These are phyloP conservation scores for Luperina nickerlii DNA, from an alignment of 2,888 invertebrate species.

Conservation along the genomic window DNA sequence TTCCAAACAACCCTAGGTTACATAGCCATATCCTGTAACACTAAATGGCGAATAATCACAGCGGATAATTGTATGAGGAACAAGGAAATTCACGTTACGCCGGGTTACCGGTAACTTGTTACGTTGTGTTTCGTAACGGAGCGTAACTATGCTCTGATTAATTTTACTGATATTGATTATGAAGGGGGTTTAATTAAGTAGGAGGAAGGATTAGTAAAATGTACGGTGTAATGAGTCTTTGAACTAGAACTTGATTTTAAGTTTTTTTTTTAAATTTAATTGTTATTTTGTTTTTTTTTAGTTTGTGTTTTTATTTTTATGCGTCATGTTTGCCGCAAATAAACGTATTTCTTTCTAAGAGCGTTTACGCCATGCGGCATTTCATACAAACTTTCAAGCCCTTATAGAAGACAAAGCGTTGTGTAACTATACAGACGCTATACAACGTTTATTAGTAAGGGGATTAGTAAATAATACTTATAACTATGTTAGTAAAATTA, in stretches of 20 bases:
- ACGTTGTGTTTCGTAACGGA: conserved; percentile 46
- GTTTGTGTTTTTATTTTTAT: too few relatives aligned
- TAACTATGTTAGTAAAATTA: too few relatives aligned
- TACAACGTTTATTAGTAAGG: too few relatives aligned
- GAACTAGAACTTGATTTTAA: neutral
- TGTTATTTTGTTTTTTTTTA: too few relatives aligned
- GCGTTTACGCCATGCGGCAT: too few relatives aligned
- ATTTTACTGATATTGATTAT: conserved; percentile 31
- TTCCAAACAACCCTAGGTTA: conserved; percentile 29
- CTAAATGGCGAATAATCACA: conserved; percentile 45
- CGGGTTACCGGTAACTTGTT: conserved; percentile 41
- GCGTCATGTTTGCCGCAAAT: too few relatives aligned
- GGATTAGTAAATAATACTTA: too few relatives aligned
- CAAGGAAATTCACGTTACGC: conserved; percentile 59
- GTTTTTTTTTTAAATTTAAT: too few relatives aligned
- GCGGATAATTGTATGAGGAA: conserved; percentile 60
- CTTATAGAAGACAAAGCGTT: too few relatives aligned
- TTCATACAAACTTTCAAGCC: too few relatives aligned
- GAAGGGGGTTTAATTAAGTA: neutral
- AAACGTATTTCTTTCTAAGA: too few relatives aligned
- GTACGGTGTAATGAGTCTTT: neutral
- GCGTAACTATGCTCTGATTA: conserved; percentile 37
- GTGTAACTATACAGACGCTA: too few relatives aligned
- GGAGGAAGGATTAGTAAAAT: neutral
- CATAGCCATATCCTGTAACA: conserved; percentile 12